Evolutionary conservation across 92 coral and sea anemone genomes (phyloP), one percentile per base, ranked within the genome.

Genomic region (Heteractis magnifica): DNA sequence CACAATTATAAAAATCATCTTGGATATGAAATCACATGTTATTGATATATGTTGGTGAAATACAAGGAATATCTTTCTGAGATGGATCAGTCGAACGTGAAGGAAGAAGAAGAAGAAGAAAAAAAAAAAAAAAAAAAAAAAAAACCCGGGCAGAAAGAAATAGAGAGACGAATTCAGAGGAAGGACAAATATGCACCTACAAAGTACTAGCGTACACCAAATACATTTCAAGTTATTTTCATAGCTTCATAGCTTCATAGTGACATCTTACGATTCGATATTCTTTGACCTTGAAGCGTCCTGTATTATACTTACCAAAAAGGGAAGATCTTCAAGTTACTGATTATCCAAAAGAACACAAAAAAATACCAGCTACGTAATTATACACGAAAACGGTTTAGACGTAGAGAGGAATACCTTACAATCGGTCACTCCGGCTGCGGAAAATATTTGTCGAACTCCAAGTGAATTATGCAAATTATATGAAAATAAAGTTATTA

Each of bases 231-330:
- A 12, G 9, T 53, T 34, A 34, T 34, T 34, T 34, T 1, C 44
- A 34, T 34, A 34, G 44, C 3, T 34, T 1, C 44, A 34, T 34
- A 34, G 44, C 3, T 15, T 68, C 14, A 68, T 8, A 68, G 13
- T 68, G 14, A 68, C 44, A 68, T 8, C 73, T 18, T 20, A 68
- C 9, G 49, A 68, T 23, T 68, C 5, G 8, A 23, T 23, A 68
- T 26, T 68, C 6, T 15, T 15, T 10, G 49, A 48, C 15, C 10
- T 15, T 23, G 10, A 21, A 68, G 23, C 9, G 19, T 68, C 41
- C 23, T 12, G 10, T 68, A 9, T 68, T 68, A 68, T 68, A 68
- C 73, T 68, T 68, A 68, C 73, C 73, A 68, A 21, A 26, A 68
- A 10, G 8, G 14, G 23, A 68, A 8, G 5, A 4, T 23, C 26